These are phyloP conservation scores for Todiramphus saurophagus DNA, from an alignment of 2,113 vertebrate genomes.

Conservation along the genomic window DNA sequence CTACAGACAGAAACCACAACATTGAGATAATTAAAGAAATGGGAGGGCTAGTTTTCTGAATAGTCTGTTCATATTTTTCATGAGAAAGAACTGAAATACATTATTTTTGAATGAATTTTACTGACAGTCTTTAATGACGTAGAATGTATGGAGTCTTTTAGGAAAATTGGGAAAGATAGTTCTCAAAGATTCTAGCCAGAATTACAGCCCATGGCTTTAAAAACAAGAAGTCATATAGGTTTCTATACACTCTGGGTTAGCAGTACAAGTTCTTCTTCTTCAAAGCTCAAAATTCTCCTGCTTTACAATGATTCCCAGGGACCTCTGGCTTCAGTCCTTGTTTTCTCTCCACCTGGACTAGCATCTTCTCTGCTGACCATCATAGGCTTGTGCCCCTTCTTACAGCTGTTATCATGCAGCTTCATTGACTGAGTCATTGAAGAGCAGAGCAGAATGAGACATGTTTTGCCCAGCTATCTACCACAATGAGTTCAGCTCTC, in stretches of 20 bases:
- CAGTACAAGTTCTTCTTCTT: background rate
- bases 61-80: background rate
- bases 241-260: background rate
- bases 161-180: background rate
- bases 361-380: background rate
- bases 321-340: background rate
- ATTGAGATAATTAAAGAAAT: background rate
- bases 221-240: background rate
- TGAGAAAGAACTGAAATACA: background rate
- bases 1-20: background rate
- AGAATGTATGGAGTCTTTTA: background rate
- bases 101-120: background rate
- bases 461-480: background rate
- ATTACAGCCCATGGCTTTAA: background rate
- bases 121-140: background rate
- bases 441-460: background rate
- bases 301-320: background rate
- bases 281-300: background rate
- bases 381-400: background rate
- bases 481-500: background rate
- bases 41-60: background rate
- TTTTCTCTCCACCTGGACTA: background rate
- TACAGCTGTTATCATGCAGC: fast-evolving
- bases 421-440: background rate
- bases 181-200: background rate